Evolutionary conservation across 1,140 invertebrate species (phyloP).

Genomic region (Drosophila subobscura): DNA sequence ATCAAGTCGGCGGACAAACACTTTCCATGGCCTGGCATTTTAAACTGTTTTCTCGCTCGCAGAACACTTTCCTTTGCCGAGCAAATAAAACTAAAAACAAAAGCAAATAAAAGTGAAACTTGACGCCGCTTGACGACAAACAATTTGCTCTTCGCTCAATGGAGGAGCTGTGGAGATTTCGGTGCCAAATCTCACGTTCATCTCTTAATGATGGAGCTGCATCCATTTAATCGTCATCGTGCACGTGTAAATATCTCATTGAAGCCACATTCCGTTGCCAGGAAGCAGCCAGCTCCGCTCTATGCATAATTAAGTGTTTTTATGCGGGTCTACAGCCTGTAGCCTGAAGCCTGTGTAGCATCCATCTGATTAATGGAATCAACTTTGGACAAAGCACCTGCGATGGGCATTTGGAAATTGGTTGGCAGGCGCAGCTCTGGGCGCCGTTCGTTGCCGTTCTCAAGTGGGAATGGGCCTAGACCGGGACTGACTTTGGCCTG

Average conservation of each 20-base stretch:
- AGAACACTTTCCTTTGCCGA: constrained; percentile 74
- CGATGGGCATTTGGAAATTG: constrained; percentile 51
- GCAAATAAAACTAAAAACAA: constrained; percentile 46
- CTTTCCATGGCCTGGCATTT: constrained; percentile 52
- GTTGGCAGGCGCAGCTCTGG: constrained; percentile 30
- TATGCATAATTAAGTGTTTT: constrained; percentile 37
- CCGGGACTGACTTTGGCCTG: constrained; percentile 6
- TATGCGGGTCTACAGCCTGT: constrained; percentile 2
- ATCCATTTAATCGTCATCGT: constrained; percentile 59
- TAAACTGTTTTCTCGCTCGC: constrained; percentile 32
- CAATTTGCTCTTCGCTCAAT: constrained; percentile 40
- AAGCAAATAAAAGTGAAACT: constrained; percentile 75
- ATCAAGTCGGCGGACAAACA: constrained; percentile 29
- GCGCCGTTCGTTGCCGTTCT: constrained; percentile 50
- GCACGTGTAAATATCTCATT: constrained; percentile 59
- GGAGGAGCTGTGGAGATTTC: constrained; percentile 12
- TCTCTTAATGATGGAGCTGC: constrained; percentile 73
- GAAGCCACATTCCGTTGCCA: neutral
- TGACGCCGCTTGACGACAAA: constrained; percentile 8
- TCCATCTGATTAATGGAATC: constrained; percentile 34
- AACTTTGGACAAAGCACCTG: constrained; percentile 62
- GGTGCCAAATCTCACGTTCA: constrained; percentile 70
- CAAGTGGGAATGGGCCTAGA: constrained; percentile 54
- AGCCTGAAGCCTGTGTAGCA: neutral
- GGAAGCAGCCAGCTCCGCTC: constrained; percentile 3